These are phyloP conservation scores for Taurulus bubalis DNA, from an alignment of 2,113 vertebrate species.

Conservation along the genomic window DNA sequence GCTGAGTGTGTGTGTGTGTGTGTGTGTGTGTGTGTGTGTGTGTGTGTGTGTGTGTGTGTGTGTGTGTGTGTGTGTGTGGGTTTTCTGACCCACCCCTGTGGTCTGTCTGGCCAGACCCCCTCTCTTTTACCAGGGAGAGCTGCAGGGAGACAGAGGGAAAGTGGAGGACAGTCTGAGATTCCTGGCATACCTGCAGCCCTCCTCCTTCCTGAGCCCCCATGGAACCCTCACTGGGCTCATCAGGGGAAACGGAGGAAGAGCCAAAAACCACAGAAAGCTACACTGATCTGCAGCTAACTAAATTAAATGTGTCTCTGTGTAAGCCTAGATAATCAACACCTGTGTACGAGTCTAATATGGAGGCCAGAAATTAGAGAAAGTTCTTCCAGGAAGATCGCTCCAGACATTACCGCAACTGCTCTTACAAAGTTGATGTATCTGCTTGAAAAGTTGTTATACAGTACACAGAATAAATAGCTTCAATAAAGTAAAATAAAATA, in stretches of 20 bases:
- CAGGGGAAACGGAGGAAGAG: conserved; percentile 45
- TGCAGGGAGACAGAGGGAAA: conserved; percentile 67
- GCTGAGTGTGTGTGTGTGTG: conserved; percentile 19
- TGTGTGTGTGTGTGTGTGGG: conserved; percentile 21
- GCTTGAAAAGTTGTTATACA: neutral
- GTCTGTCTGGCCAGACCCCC: conserved; percentile 65
- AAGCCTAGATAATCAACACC: neutral
- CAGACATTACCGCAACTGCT: neutral
- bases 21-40: conserved; percentile 21
- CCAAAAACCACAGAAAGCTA: conserved; percentile 37
- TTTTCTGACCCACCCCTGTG: conserved; percentile 47
- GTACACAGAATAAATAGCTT: neutral
- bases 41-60: conserved; percentile 22
- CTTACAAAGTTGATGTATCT: neutral
- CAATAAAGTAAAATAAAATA: neutral
- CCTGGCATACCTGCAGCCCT: conserved; percentile 70
- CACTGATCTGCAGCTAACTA: conserved; percentile 16
- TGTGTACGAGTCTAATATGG: neutral
- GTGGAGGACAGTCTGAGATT: conserved; percentile 79
- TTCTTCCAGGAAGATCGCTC: neutral
- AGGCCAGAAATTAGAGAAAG: neutral
- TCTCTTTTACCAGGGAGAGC: conserved; percentile 66
- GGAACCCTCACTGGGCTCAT: conserved; percentile 74
- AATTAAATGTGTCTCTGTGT: neutral
- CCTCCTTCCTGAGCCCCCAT: conserved; percentile 67